Conservation (phyloP, 2,113 vertebrate genomes). For the Ammodytes marinus region DNA sequence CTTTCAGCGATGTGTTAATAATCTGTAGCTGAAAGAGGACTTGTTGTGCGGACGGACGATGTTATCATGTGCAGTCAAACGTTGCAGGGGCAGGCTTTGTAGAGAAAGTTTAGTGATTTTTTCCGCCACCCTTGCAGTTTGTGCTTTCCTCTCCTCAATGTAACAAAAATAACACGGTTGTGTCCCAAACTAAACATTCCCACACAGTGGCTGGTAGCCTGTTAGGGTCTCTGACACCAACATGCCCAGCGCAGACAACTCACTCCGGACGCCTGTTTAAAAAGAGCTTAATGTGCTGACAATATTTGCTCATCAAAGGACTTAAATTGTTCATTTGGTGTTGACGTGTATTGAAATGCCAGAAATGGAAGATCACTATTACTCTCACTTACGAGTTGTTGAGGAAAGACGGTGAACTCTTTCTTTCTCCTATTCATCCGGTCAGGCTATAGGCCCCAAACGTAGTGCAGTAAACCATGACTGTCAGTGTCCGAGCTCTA, state of each 20-base stretch:
- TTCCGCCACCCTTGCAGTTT: slow-evolving; percentile 80
- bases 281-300: slow-evolving; percentile 41
- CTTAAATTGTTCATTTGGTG: slow-evolving; percentile 38
- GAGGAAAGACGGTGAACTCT: slow-evolving; percentile 45
- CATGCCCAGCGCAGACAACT: slow-evolving; percentile 87
- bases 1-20: slow-evolving; percentile 74
- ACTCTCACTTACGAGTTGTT: background rate
- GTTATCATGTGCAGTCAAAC: slow-evolving; percentile 74
- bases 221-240: slow-evolving; percentile 85
- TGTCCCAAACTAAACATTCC: slow-evolving; percentile 98
- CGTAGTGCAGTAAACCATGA: slow-evolving; percentile 80
- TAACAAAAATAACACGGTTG: slow-evolving; percentile 96
- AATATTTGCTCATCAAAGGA: slow-evolving; percentile 47
- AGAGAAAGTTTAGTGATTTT: slow-evolving; percentile 70
- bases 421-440: slow-evolving; percentile 69
- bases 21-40: slow-evolving; percentile 74
- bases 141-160: slow-evolving; percentile 69
- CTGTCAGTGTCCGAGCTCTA: slow-evolving; percentile 84
- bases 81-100: slow-evolving; percentile 66
- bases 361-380: slow-evolving; percentile 14
- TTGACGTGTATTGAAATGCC: slow-evolving; percentile 8
- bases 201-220: slow-evolving; percentile 90
- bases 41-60: slow-evolving; percentile 63
- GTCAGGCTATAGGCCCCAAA: slow-evolving; percentile 68
- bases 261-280: slow-evolving; percentile 88